phyloP scores from a whole-genome alignment of 1,140 invertebrate genomes.

The Drosophila mayri region DNA sequence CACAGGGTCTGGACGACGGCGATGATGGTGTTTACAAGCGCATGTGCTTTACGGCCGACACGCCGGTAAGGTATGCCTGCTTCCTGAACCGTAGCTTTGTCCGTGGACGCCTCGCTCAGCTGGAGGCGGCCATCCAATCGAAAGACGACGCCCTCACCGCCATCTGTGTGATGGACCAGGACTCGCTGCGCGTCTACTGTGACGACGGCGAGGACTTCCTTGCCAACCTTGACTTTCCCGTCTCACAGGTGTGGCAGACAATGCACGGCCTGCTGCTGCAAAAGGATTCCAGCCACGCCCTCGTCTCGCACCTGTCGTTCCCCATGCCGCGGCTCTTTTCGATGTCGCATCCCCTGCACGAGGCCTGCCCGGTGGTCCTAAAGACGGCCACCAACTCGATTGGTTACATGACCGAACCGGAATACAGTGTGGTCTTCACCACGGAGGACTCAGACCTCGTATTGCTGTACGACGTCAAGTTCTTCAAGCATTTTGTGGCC shows the following conservation, averaged over 20 bases:
- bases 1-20: conserved; percentile 76
- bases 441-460: conserved; percentile 88
- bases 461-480: conserved; percentile 91
- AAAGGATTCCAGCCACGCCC: conserved; percentile 86
- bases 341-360: conserved; percentile 94
- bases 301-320: conserved; percentile 75
- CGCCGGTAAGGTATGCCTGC: conserved; percentile 92
- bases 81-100: conserved; percentile 89
- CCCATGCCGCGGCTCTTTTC: conserved; percentile 91
- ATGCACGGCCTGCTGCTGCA: conserved; percentile 92
- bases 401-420: conserved; percentile 87
- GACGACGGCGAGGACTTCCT: conserved; percentile 93
- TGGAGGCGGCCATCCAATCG: conserved; percentile 52
- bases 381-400: conserved; percentile 85
- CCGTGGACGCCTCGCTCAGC: conserved; percentile 86
- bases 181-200: conserved; percentile 92
- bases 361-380: conserved; percentile 93
- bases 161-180: conserved; percentile 86
- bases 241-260: conserved; percentile 91
- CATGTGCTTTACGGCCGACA: conserved; percentile 92
- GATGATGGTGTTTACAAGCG: conserved; percentile 85
- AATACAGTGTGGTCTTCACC: conserved; percentile 87
- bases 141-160: conserved; percentile 63
- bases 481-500: conserved; percentile 93
- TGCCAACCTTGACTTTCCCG: conserved; percentile 93